A percentile compares a stretch with the other conserved stretches of the same genome.
Evolutionary conservation across 2,113 vertebrate genomes (phyloP).

Genomic region (Zingel zingel): DNA sequence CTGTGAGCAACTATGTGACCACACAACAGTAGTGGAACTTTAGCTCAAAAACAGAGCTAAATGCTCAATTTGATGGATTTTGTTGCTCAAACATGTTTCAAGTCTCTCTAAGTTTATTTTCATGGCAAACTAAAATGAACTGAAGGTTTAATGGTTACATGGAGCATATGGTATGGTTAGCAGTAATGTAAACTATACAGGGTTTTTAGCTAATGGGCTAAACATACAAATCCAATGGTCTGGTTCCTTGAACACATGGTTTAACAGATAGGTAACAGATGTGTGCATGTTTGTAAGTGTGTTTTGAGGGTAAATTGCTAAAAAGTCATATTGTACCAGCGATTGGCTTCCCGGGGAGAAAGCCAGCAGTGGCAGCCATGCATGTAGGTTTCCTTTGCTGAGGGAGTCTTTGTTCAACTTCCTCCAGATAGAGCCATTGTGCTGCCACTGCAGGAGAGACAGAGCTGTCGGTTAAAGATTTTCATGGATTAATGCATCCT

Average conservation of each 20-base stretch:
- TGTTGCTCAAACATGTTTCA: background rate
- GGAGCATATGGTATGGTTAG: background rate
- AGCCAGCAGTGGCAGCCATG: conserved; percentile 42
- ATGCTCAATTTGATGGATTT: background rate
- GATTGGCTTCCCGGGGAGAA: conserved; percentile 56
- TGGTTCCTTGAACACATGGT: conserved; percentile 16
- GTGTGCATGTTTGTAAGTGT: conserved; percentile 13
- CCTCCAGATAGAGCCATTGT: conserved; percentile 57
- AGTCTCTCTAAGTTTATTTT: conserved; percentile 24
- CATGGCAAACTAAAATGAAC: background rate
- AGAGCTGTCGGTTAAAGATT: conserved; percentile 53
- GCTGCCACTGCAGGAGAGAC: conserved; percentile 54
- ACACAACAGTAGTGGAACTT: background rate
- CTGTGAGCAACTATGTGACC: background rate
- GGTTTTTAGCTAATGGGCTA: conserved; percentile 19
- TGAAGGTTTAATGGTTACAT: background rate
- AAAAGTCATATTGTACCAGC: conserved; percentile 62
- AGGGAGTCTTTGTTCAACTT: conserved; percentile 64
- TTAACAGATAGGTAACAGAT: conserved; percentile 41
- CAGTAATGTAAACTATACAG: conserved; percentile 8
- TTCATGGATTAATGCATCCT: conserved; percentile 54
- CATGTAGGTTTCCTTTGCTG: conserved; percentile 60
- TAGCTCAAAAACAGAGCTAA: background rate
- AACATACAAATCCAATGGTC: conserved; percentile 17
- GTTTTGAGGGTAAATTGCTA: conserved; percentile 46